These are phyloP conservation scores for Chloromyia formosa DNA, from an alignment of 2,888 invertebrate genomes.

Conservation along the genomic window DNA sequence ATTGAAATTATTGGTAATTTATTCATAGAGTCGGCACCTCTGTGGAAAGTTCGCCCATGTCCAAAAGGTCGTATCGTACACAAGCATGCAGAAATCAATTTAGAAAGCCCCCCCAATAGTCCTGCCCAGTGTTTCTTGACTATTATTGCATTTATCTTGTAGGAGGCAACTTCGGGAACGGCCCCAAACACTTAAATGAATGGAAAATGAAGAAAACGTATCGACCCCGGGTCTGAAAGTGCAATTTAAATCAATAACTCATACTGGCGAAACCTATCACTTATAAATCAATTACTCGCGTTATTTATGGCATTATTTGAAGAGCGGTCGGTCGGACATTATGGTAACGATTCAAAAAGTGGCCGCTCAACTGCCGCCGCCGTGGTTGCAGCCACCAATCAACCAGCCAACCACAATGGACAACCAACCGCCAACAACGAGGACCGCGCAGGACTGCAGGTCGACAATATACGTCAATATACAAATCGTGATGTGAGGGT, in stretches of 20 bases:
- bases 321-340: slow-evolving; percentile 31
- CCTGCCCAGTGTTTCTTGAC: not conserved
- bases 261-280: slow-evolving; percentile 40
- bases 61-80: not conserved
- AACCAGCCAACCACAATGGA: no score
- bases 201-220: slow-evolving; percentile 18
- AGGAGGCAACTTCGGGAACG: slow-evolving; percentile 7
- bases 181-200: slow-evolving; percentile 12
- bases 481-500: slow-evolving; percentile 39
- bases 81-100: not conserved
- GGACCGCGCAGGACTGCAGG: no score
- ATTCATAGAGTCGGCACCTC: not conserved
- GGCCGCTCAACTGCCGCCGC: slow-evolving; percentile 12
- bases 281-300: slow-evolving; percentile 43
- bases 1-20: not conserved
- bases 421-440: no score
- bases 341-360: slow-evolving; percentile 10
- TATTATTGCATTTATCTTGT: slow-evolving; percentile 1
- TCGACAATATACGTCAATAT: no score
- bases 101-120: slow-evolving; percentile 35
- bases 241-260: slow-evolving; percentile 43
- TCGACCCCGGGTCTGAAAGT: slow-evolving; percentile 23
- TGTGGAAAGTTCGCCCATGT: not conserved
- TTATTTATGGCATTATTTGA: slow-evolving; percentile 43
- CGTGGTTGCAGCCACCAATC: not conserved